These are phyloP conservation scores for Harpalus rufipes DNA, from an alignment of 2,888 invertebrate species.

Conservation along the genomic window DNA sequence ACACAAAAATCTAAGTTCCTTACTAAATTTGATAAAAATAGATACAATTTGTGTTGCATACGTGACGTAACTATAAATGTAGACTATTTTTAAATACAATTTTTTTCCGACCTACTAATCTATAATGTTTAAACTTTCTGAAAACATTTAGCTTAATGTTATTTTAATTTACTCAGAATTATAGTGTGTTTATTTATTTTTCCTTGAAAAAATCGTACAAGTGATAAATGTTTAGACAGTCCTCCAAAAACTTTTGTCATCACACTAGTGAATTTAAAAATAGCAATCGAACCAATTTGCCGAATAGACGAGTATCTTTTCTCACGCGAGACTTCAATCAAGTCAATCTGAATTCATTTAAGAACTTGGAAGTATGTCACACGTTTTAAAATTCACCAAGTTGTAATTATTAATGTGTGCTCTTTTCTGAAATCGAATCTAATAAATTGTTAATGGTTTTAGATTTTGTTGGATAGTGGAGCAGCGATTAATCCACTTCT, in stretches of 20 bases:
- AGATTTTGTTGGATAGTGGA: constrained; percentile 89
- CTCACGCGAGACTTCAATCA: constrained; percentile 34
- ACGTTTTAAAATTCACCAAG: constrained; percentile 11
- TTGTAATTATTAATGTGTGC: not conserved
- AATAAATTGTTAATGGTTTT: constrained; percentile 53
- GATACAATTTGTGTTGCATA: no score
- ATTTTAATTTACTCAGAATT: no score
- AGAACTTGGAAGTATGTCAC: constrained; percentile 34
- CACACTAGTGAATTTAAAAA: constrained; percentile 17
- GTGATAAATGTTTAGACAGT: constrained; percentile 24
- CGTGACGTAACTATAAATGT: not conserved
- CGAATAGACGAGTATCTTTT: not conserved
- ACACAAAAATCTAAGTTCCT: no score
- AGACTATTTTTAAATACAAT: not conserved
- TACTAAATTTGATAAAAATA: no score
- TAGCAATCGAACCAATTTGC: constrained; percentile 20
- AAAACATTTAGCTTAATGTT: not conserved
- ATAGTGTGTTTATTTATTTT: not conserved
- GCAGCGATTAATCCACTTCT: constrained; percentile 92
- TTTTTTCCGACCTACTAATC: not conserved
- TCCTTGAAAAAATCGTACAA: constrained; percentile 9
- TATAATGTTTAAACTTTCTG: not conserved
- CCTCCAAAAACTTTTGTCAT: constrained; percentile 28
- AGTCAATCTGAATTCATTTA: constrained; percentile 11
- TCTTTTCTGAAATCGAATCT: not conserved